Evolutionary conservation across 2,797 vertebrate species (phyloP).

Genomic region (Neosalanx taihuensis): DNA sequence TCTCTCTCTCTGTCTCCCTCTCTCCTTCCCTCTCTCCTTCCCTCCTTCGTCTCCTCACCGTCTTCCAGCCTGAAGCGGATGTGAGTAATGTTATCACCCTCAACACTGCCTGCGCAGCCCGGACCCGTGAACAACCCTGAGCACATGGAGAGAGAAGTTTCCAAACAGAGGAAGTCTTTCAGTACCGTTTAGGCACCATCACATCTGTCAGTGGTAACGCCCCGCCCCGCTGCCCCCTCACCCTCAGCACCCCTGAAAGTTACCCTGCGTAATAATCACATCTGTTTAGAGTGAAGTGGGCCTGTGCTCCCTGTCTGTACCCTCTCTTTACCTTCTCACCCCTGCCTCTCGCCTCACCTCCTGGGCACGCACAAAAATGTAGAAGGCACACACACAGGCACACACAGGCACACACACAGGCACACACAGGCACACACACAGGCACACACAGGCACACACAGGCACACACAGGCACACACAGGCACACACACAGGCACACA

Average conservation of each 20-base stretch:
- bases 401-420: not conserved
- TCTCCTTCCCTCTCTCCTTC: not conserved
- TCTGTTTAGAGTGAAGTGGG: constrained; percentile 34
- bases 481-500: too few species aligned
- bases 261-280: constrained; percentile 27
- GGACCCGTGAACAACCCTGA: constrained; percentile 10
- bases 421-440: not conserved
- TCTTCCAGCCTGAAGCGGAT: not conserved
- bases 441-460: too few species aligned
- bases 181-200: constrained; percentile 14
- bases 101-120: constrained; percentile 24
- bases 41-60: not conserved
- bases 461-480: too few species aligned
- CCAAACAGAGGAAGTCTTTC: constrained; percentile 45
- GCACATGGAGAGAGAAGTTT: constrained; percentile 31
- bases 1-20: constrained; percentile 22
- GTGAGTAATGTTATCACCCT: constrained; percentile 33
- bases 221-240: constrained; percentile 6
- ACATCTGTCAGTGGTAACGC: constrained; percentile 42
- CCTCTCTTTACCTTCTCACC: constrained; percentile 19
- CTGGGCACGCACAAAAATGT: not conserved
- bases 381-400: not conserved
- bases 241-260: constrained; percentile 28
- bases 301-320: constrained; percentile 31
- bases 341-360: constrained; percentile 18